Conservation (phyloP, 2,113 vertebrate genomes). For the Semnornis frantzii region DNA sequence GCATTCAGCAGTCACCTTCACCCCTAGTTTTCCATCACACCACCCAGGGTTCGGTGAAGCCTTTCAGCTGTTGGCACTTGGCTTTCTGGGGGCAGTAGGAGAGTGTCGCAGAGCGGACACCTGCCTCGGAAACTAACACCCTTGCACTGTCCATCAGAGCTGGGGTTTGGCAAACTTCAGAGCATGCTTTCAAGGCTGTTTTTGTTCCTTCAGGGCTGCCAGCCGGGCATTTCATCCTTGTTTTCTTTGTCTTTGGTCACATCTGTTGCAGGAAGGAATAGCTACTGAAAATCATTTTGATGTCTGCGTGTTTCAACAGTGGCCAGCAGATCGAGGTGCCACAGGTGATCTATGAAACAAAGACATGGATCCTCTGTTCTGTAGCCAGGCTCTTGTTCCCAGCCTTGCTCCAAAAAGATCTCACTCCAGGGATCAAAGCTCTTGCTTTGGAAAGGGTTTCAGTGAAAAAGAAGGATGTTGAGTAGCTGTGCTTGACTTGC, state of each 20-base stretch:
- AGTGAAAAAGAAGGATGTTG: neutral
- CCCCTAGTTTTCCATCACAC: neutral
- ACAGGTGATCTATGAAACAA: neutral
- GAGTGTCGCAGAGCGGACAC: neutral
- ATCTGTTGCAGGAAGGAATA: neutral
- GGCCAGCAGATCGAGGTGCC: neutral
- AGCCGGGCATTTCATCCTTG: neutral
- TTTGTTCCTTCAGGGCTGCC: conserved; percentile 24
- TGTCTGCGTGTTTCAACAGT: neutral
- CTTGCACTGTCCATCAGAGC: conserved; percentile 8
- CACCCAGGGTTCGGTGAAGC: neutral
- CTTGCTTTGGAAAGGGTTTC: neutral
- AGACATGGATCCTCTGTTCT: neutral
- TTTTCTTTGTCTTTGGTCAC: conserved; percentile 45
- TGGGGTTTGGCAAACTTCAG: neutral
- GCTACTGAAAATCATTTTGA: neutral
- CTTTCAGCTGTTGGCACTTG: neutral
- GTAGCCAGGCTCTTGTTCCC: neutral
- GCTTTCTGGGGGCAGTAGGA: neutral
- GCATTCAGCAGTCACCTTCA: neutral
- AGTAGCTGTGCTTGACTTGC: rapidly evolving
- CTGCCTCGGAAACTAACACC: conserved; percentile 13
- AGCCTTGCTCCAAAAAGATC: neutral
- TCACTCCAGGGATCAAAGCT: neutral
- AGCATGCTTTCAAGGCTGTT: conserved; percentile 18